Conservation (phyloP, 1,140 invertebrate genomes). For the Dendroctonus valens region DNA sequence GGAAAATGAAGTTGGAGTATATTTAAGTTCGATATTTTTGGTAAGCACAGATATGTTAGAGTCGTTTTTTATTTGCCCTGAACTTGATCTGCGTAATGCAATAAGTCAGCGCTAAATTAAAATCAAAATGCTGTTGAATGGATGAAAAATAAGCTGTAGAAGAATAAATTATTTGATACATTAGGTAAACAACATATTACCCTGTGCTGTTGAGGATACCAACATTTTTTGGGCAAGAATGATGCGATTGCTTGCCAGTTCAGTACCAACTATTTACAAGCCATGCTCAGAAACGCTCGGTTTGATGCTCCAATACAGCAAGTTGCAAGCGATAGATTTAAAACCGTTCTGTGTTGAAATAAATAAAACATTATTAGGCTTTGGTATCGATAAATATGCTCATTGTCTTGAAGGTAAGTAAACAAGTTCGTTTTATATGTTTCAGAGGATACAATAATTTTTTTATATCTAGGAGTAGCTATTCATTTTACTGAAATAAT, state of each 20-base stretch:
- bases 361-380: slow-evolving; percentile 1
- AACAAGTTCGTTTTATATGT: neutral
- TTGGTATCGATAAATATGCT: slow-evolving; percentile 36
- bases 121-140: too few species aligned
- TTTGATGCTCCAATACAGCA: slow-evolving; percentile 53
- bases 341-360: neutral
- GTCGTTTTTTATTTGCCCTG: too few species aligned
- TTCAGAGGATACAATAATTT: neutral
- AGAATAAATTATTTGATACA: slow-evolving; percentile 4
- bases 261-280: slow-evolving; percentile 50
- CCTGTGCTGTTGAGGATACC: slow-evolving; percentile 50
- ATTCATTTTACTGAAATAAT: slow-evolving; percentile 50
- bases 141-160: too few species aligned
- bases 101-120: too few species aligned
- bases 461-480: slow-evolving; percentile 31
- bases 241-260: slow-evolving; percentile 1
- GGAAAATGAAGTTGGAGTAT: slow-evolving; percentile 50
- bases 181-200: slow-evolving; percentile 49
- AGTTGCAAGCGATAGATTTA: slow-evolving; percentile 30
- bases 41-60: slow-evolving; percentile 44
- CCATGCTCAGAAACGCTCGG: slow-evolving; percentile 62
- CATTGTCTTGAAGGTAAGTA: slow-evolving; percentile 32
- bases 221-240: slow-evolving; percentile 41
- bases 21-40: slow-evolving; percentile 58
- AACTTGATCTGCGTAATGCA: too few species aligned